A percentile compares a stretch with the other conserved stretches of the same genome.
Conservation (phyloP, 2,113 vertebrate genomes). For the Pedetes capensis region DNA sequence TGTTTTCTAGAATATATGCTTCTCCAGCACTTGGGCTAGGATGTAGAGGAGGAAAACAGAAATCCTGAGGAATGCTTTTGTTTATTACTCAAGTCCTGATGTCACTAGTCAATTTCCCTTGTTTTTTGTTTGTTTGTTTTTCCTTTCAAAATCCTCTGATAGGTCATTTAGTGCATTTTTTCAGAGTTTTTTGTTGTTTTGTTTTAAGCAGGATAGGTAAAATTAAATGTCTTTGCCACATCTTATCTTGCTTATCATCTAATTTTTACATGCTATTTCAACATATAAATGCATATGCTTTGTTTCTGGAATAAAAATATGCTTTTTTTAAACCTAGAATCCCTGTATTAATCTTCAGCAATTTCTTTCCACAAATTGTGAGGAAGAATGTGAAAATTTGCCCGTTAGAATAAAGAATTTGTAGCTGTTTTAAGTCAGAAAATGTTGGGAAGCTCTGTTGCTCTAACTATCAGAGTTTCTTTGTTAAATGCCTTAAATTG, state of each 20-base stretch:
- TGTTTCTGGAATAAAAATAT: background rate
- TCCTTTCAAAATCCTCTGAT: background rate
- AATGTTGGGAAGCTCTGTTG: background rate
- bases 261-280: background rate
- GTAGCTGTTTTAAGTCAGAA: background rate
- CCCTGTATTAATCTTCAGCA: background rate
- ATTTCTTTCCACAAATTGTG: background rate
- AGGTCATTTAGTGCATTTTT: background rate
- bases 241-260: background rate
- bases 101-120: background rate
- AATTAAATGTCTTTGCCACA: background rate
- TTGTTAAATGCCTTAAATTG: conserved; percentile 24
- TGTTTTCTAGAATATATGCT: background rate
- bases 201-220: background rate
- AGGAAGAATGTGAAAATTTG: background rate
- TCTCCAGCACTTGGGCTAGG: background rate
- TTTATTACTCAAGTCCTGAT: background rate
- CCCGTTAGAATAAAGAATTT: background rate
- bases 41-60: rapidly evolving
- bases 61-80: background rate
- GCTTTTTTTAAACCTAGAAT: background rate
- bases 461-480: background rate
- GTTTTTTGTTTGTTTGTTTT: too few species aligned
- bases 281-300: background rate
- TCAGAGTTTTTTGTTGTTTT: background rate